These are phyloP conservation scores for Operophtera brumata DNA, from an alignment of 2,888 invertebrate species.

Conservation along the genomic window DNA sequence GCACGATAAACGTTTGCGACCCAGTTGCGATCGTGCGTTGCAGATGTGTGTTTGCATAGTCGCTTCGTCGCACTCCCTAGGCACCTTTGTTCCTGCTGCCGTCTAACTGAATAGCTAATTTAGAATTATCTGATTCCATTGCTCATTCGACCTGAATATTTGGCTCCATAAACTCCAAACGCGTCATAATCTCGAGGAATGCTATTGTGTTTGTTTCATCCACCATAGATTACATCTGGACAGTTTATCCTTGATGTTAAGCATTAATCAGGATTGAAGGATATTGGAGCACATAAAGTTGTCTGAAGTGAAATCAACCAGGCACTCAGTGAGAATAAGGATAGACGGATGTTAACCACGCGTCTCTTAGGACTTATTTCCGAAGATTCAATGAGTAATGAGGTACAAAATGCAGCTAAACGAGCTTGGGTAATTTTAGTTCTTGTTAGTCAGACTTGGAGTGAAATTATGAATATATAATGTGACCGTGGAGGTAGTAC, in stretches of 20 bases:
- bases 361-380: constrained; percentile 40
- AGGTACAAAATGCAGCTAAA: constrained; percentile 35
- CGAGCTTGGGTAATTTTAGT: constrained; percentile 38
- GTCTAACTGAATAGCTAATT: constrained; percentile 68
- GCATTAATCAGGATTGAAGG: constrained; percentile 41
- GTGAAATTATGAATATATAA: constrained; percentile 62
- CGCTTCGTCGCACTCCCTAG: constrained; percentile 62
- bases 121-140: constrained; percentile 74
- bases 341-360: constrained; percentile 47
- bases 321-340: constrained; percentile 45
- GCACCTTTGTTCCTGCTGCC: constrained; percentile 68
- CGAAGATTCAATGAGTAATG: constrained; percentile 29
- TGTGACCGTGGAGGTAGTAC: constrained; percentile 39
- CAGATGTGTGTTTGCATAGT: constrained; percentile 65
- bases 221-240: constrained; percentile 39
- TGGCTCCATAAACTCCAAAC: constrained; percentile 62
- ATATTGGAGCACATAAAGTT: constrained; percentile 38
- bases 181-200: constrained; percentile 58
- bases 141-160: constrained; percentile 73
- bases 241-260: constrained; percentile 43
- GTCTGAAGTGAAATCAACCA: constrained; percentile 48
- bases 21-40: constrained; percentile 54
- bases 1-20: constrained; percentile 60
- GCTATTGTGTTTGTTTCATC: constrained; percentile 57
- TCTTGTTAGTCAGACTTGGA: constrained; percentile 37